Conservation (phyloP, 2,113 vertebrate genomes). For the Syrrhaptes paradoxus region DNA sequence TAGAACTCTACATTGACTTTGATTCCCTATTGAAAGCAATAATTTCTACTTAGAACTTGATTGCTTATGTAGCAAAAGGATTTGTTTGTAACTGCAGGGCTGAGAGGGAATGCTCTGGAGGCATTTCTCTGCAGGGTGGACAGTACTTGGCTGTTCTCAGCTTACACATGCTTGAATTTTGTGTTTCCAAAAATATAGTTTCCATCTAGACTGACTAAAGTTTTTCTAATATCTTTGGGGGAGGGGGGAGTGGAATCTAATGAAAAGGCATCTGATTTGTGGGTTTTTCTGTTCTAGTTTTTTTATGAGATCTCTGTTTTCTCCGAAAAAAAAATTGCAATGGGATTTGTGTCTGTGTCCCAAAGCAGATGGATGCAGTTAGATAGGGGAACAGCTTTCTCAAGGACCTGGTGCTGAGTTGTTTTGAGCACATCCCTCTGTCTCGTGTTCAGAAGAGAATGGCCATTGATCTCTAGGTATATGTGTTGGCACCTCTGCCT, state of each 20-base stretch:
- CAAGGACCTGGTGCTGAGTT: neutral
- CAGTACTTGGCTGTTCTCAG: slow-evolving; percentile 16
- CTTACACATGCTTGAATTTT: slow-evolving; percentile 27
- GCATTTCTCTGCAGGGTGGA: neutral
- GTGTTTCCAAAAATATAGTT: slow-evolving; percentile 35
- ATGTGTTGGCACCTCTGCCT: neutral
- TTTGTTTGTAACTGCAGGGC: neutral
- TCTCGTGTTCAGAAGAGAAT: neutral
- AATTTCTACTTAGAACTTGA: neutral
- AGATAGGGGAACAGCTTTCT: slow-evolving; percentile 9
- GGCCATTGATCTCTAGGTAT: neutral
- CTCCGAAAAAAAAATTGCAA: neutral
- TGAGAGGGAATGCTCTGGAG: neutral
- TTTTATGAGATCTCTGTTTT: neutral
- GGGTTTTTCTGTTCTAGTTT: neutral
- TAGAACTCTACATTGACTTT: neutral
- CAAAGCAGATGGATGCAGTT: slow-evolving; percentile 4
- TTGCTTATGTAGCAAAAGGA: neutral
- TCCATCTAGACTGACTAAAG: neutral
- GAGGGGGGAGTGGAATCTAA: neutral
- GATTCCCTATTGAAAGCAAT: neutral
- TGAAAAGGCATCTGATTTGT: slow-evolving; percentile 9
- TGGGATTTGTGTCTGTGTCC: neutral
- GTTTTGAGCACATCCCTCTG: neutral
- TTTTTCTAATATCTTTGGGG: slow-evolving; percentile 7